These are phyloP conservation scores for Amphilophus citrinellus DNA, from an alignment of 2,113 vertebrate genomes.

Conservation along the genomic window DNA sequence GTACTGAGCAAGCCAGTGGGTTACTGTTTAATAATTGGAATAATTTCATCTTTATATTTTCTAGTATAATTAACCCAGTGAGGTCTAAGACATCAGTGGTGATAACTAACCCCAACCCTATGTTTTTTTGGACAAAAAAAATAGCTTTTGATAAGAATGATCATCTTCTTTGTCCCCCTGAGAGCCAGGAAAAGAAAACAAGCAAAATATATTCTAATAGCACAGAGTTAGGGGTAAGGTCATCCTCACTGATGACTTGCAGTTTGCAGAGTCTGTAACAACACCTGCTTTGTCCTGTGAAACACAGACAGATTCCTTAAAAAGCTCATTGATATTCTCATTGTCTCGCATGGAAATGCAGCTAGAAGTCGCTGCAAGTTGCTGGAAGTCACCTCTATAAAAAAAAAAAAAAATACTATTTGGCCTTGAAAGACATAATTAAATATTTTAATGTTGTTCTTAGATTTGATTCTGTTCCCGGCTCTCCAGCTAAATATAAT, in stretches of 20 bases:
- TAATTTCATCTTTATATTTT: neutral
- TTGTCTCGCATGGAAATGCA: neutral
- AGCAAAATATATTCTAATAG: neutral
- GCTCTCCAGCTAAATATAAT: slow-evolving; percentile 55
- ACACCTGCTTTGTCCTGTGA: neutral
- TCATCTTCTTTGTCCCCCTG: neutral
- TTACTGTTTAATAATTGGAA: neutral
- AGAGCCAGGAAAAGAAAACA: neutral
- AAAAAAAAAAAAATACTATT: neutral
- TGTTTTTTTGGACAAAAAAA: too few species aligned
- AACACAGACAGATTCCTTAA: slow-evolving; percentile 1
- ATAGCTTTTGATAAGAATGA: neutral
- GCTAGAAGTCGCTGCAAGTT: neutral
- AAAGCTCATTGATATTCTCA: slow-evolving; percentile 21
- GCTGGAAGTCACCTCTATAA: slow-evolving; percentile 14
- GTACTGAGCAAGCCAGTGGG: neutral
- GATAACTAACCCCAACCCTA: neutral
- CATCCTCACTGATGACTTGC: too few species aligned
- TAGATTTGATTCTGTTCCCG: slow-evolving; percentile 44
- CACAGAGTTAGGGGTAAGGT: neutral
- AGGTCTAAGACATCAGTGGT: neutral
- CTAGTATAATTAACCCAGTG: neutral
- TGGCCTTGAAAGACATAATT: slow-evolving; percentile 38
- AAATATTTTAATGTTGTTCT: slow-evolving; percentile 41
- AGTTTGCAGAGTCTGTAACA: neutral